Base-by-base conservation (phyloP, 2,113 vertebrate genomes). In the Poeciliopsis turrubarensis region DNA sequence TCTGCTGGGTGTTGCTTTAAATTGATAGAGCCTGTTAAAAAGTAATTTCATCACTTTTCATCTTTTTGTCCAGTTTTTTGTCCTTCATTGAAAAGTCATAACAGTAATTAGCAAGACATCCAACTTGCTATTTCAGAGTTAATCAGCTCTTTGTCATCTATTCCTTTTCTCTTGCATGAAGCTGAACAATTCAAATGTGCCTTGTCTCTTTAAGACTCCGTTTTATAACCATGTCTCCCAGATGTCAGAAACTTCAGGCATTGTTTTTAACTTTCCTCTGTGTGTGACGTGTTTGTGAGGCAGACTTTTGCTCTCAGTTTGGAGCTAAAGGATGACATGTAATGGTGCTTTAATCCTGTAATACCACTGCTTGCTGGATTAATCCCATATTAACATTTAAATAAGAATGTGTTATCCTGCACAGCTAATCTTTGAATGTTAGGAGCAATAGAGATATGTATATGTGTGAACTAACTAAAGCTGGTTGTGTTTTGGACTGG, bases 331-430 rank as follows among this genome's bases (percentile, higher is more conserved):
- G 80, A 79, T 86, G 80, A 70, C 67, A 75, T 84, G 74, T 81
- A 78, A 79, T 85, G 78, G 65, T 19, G 27, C 76, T 90, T 80
- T 90, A 90, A 92, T 90, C 85, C 87, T 65, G 70, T 64, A 76
- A 85, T 82, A 77, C 72, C 66, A 74, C 78, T 68, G 78, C 41
- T 69, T 69, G 63, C 75, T 79, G 60, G 76, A 86, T 86, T 89
- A 87, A 87, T 87, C 82, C 86, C 80, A 79, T 73, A 88, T 91
- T 90, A 81, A 70, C 75, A 88, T 89, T 92, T 73, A 83, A 90
- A 92, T 81, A 70, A 65, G 75, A 71, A 75, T 72, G 54, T 65
- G 64, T 82, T 80, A 79, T 75, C 79, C 78, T 51, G 75, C 63
- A 65, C 15, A 51, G 66, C 77, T 88, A 81, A 79, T 90, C 84